Conservation (phyloP, 2,113 vertebrate genomes). For the Tiliqua scincoides region DNA sequence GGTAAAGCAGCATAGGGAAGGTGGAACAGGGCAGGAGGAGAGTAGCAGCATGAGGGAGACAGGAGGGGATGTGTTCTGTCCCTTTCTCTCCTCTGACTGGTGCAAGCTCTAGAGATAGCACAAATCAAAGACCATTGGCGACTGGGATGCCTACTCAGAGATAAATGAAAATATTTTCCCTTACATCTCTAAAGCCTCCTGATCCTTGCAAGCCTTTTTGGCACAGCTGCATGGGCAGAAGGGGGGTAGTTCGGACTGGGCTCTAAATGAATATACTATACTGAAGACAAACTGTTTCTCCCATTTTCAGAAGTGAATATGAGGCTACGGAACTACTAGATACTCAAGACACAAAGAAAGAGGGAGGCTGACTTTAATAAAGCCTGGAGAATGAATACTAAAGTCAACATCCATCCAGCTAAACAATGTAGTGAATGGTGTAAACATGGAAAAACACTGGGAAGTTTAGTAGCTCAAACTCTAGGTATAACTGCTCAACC, state of each 20-base stretch:
- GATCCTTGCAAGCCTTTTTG: too few species aligned
- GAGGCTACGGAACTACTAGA: conserved; percentile 1
- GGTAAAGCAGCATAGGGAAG: too few species aligned
- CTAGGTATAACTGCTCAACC: background rate
- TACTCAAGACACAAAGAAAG: background rate
- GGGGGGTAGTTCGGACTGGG: too few species aligned
- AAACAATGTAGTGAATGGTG: background rate
- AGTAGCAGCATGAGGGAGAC: too few species aligned
- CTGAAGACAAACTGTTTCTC: background rate
- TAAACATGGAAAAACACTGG: background rate
- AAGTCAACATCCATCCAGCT: background rate
- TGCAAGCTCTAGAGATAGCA: too few species aligned
- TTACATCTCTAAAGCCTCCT: too few species aligned
- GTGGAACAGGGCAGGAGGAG: background rate
- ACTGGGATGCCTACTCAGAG: too few species aligned
- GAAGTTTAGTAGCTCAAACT: fast-evolving
- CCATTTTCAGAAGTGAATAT: background rate
- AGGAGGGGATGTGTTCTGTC: background rate
- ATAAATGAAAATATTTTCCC: too few species aligned
- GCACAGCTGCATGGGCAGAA: too few species aligned
- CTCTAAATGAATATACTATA: background rate
- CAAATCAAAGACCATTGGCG: too few species aligned
- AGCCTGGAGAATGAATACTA: background rate
- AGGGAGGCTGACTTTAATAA: fast-evolving
- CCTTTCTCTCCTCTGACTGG: too few species aligned